These are phyloP conservation scores for Aurelia aurita complex sp. Pacific DNA, from an alignment of 30 jellyfish, hydroid and myxozoan genomes.

Conservation along the genomic window DNA sequence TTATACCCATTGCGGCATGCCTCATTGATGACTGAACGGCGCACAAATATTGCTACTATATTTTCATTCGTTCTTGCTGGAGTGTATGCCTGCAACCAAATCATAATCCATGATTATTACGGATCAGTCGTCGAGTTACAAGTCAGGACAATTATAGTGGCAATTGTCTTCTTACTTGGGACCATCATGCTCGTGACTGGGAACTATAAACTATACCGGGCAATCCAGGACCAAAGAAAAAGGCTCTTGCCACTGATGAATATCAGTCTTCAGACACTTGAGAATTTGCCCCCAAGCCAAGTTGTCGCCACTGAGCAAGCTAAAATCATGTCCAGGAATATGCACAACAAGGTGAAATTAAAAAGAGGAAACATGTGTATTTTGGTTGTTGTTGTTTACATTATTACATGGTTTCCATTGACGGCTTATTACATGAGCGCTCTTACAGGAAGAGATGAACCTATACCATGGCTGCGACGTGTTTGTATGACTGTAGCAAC, in stretches of 20 bases:
- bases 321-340: too few relatives aligned
- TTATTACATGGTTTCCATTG: conserved; percentile 49
- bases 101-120: background rate
- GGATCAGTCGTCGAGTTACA: conserved; percentile 10
- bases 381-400: conserved; percentile 34
- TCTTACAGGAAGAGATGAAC: background rate
- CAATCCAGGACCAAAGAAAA: conserved; percentile 49
- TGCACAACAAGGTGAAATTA: background rate
- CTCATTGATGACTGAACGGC: conserved; percentile 31
- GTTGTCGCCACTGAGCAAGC: too few relatives aligned
- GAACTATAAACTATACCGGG: conserved; percentile 35
- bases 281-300: too few relatives aligned
- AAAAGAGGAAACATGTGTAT: conserved; percentile 47
- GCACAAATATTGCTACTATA: conserved; percentile 1
- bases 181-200: conserved; percentile 1
- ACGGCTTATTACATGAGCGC: conserved; percentile 25
- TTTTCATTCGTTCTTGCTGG: conserved; percentile 21
- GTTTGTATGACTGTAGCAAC: conserved; percentile 49
- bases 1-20: conserved; percentile 40
- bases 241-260: conserved; percentile 42
- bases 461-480: conserved; percentile 17
- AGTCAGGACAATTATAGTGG: conserved; percentile 22
- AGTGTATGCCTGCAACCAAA: conserved; percentile 13
- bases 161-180: conserved; percentile 27
- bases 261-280: background rate